A percentile compares a stretch with the other conserved stretches of the same genome.
Evolutionary conservation across 2,113 vertebrate species (phyloP).

Genomic region (Marmota monax): DNA sequence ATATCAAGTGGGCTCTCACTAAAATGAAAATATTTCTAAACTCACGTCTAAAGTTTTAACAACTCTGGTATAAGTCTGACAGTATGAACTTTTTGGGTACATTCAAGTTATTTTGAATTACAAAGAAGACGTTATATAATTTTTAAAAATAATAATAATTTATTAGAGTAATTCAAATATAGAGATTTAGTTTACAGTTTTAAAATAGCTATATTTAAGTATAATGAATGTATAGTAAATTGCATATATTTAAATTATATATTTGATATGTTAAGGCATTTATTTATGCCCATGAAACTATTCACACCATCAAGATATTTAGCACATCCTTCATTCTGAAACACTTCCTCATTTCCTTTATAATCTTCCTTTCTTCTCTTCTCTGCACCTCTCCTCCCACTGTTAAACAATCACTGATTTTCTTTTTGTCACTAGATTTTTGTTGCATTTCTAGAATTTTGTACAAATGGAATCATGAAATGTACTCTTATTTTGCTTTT

Average conservation of each 20-base stretch:
- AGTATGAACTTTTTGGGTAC: background rate
- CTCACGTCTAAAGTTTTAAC: background rate
- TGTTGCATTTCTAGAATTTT: background rate
- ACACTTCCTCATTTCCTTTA: background rate
- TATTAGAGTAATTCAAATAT: background rate
- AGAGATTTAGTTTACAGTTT: background rate
- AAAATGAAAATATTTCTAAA: conserved; percentile 26
- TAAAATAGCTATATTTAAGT: background rate
- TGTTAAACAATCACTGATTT: background rate
- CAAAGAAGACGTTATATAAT: background rate
- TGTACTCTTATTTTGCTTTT: background rate
- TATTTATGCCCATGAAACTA: background rate
- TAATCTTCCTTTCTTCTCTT: background rate
- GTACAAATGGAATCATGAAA: background rate
- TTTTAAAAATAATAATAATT: background rate
- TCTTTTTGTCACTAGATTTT: background rate
- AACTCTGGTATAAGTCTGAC: background rate
- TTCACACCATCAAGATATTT: background rate
- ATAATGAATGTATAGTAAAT: background rate
- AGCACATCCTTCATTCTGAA: background rate
- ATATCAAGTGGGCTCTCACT: background rate
- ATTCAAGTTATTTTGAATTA: background rate
- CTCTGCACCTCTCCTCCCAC: background rate
- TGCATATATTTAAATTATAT: background rate
- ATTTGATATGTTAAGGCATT: background rate